These are phyloP conservation scores for Ceratitis capitata DNA, from an alignment of 1,140 invertebrate genomes.

Conservation along the genomic window DNA sequence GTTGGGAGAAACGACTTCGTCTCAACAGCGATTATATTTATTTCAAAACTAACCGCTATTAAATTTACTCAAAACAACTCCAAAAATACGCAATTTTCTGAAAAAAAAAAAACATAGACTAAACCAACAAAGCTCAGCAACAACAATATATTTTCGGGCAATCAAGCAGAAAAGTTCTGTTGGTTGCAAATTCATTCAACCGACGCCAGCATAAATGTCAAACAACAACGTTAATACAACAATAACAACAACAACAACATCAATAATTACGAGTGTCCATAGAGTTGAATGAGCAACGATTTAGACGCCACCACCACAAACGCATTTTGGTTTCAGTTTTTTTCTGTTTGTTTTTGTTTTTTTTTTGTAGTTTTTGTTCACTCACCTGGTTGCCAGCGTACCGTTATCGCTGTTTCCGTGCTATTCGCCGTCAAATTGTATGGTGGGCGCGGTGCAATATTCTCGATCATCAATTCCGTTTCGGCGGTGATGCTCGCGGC, in stretches of 20 bases:
- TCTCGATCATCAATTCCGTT: slow-evolving; percentile 88
- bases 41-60: neutral
- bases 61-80: neutral
- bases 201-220: neutral
- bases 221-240: neutral
- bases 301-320: too few relatives aligned
- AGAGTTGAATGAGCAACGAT: neutral
- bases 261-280: neutral
- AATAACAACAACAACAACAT: neutral
- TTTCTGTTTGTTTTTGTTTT: too few relatives aligned
- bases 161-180: slow-evolving; percentile 6
- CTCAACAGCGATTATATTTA: too few relatives aligned
- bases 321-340: too few relatives aligned
- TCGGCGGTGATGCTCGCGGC: slow-evolving; percentile 88
- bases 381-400: slow-evolving; percentile 83
- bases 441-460: slow-evolving; percentile 88
- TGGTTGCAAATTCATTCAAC: slow-evolving; percentile 9
- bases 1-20: too few relatives aligned
- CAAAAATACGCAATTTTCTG: neutral
- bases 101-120: neutral
- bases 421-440: slow-evolving; percentile 87
- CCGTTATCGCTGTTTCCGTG: slow-evolving; percentile 78
- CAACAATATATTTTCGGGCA: neutral
- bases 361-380: too few relatives aligned
- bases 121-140: neutral